Evolutionary conservation across 1,140 invertebrate genomes (phyloP).

Genomic region (Latrodectus geometricus): DNA sequence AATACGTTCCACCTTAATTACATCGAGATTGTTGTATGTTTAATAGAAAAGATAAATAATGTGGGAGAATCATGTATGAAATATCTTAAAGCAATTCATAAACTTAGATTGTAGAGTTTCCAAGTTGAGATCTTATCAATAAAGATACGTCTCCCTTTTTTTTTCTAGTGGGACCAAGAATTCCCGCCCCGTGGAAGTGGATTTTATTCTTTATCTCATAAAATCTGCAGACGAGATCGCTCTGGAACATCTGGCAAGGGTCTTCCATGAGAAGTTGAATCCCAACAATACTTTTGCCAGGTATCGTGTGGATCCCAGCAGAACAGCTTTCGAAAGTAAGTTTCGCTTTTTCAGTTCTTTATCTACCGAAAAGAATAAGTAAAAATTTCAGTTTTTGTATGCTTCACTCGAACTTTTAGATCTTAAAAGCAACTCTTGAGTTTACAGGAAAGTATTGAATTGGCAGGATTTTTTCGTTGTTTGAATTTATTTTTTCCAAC

Average conservation of each 20-base stretch:
- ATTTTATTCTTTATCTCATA: slow-evolving; percentile 45
- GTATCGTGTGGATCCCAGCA: slow-evolving; percentile 29
- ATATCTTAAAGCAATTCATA: too few relatives aligned
- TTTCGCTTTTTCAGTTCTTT: background rate
- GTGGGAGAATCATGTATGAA: too few relatives aligned
- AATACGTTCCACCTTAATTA: too few relatives aligned
- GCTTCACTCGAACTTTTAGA: background rate
- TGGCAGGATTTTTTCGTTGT: too few relatives aligned
- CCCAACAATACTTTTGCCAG: slow-evolving; percentile 42
- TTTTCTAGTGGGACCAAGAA: slow-evolving; percentile 19
- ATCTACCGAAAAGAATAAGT: background rate
- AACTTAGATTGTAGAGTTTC: too few relatives aligned
- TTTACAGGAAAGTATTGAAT: too few relatives aligned
- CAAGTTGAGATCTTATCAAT: too few relatives aligned
- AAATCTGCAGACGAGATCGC: slow-evolving; percentile 11
- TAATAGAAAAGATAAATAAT: too few relatives aligned
- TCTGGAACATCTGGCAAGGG: slow-evolving; percentile 17
- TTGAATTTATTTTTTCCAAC: too few relatives aligned
- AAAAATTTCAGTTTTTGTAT: background rate
- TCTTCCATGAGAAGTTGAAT: slow-evolving; percentile 28
- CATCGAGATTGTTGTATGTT: too few relatives aligned
- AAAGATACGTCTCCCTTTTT: background rate
- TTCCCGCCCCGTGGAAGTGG: slow-evolving; percentile 3
- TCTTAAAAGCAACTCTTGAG: background rate
- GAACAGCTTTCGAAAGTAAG: slow-evolving; percentile 48